Base-by-base conservation (phyloP, 1,140 invertebrate genomes). In the Heliothis subflexa region DNA sequence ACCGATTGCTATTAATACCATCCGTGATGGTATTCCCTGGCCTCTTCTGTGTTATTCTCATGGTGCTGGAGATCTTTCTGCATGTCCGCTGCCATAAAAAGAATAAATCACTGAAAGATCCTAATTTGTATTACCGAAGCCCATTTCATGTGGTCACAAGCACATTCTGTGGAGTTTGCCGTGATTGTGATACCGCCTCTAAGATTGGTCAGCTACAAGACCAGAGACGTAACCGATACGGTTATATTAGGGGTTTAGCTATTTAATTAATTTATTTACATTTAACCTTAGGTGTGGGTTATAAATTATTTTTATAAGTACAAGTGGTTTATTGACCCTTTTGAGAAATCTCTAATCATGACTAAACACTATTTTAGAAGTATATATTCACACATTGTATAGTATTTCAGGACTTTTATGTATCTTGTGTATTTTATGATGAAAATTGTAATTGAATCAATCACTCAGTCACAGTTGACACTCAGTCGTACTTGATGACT, bases 81-180 rank as follows among this genome's bases (percentile, higher is more conserved):
- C 92, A 94, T 81, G 80, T 93, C 0, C 73, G 81, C 11, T 94
- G 92, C 71, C 92, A 94, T 54, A 88, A 88, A 40, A 89, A 94
- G 50, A 94, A 93, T 79, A 92, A 88, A 40, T 81, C 76, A 4
- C 77, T 91, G 33, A 89, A 88, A 81, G 85, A 93, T 73, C 62
- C 85, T 12, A 85, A 86, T 45, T 73, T 91, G 50, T 93, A 91
- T 79, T 93, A 92, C 62, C 88, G 87, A 4, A 94, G 92, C 76
- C 92, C 92, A 59, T 91, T 94, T 57, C 92, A 94, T 81, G 70
- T 88, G 5, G 81, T 94, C 10, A 91, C 91, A 0, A 91, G 89
- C 49, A 88, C 81, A 28, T 93, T 94, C 76, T 94, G 89, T 86
- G 91, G 92, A 28, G 85, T 88, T 12, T 94, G 92, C 61, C 83